A percentile compares a stretch with the other conserved stretches of the same genome.
Evolutionary conservation across 2,797 vertebrate species (phyloP).

Genomic region (Crenichthys baileyi): DNA sequence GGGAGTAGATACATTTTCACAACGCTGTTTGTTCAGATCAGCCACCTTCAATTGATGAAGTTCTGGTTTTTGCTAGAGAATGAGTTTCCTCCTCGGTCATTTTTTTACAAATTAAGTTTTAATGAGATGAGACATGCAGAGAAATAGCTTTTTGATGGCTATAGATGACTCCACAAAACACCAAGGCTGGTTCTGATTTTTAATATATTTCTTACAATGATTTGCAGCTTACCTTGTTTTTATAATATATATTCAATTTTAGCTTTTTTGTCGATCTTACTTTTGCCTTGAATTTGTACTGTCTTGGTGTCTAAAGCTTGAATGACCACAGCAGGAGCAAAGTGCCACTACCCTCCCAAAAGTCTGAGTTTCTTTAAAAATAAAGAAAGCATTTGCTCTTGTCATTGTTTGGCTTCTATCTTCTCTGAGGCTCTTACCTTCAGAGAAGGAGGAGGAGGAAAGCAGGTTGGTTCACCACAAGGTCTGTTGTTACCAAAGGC

Average conservation of each 20-base stretch:
- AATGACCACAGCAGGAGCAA: constrained; percentile 4
- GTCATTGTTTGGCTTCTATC: not conserved
- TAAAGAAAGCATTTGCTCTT: not conserved
- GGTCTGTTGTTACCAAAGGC: not conserved
- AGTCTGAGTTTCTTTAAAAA: not conserved
- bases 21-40: not conserved
- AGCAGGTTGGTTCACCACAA: not conserved
- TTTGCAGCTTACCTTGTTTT: not conserved
- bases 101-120: not conserved
- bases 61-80: not conserved
- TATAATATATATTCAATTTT: not conserved
- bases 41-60: not conserved
- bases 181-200: not conserved
- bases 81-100: not conserved
- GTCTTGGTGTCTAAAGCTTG: not conserved
- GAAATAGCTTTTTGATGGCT: not conserved
- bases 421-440: not conserved
- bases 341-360: not conserved
- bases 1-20: not conserved
- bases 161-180: constrained; percentile 3
- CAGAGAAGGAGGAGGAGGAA: not conserved
- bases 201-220: not conserved
- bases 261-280: not conserved
- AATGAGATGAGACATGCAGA: not conserved
- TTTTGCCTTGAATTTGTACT: not conserved